Percentiles rank a stretch among this genome's conserved stretches.
phyloP scores from a whole-genome alignment of 2,888 invertebrate species.

The Apeira syringaria region DNA sequence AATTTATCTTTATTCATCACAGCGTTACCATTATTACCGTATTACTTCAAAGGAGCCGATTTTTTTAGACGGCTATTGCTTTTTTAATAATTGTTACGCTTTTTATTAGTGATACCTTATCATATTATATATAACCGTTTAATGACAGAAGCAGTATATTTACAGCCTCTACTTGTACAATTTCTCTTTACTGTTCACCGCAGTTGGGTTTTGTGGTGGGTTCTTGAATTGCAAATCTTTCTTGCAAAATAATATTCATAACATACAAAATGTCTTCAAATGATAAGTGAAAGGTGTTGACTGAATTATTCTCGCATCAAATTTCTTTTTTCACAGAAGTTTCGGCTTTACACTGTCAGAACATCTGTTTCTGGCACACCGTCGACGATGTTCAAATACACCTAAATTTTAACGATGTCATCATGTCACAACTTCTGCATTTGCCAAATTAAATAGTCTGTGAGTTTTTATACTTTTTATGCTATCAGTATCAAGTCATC shows the following conservation, averaged over 20 bases:
- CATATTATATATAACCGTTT: neutral
- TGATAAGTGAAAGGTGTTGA: constrained; percentile 22
- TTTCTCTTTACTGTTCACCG: neutral
- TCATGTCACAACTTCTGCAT: constrained; percentile 30
- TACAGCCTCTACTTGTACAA: neutral
- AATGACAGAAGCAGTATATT: neutral
- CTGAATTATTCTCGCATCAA: constrained; percentile 24
- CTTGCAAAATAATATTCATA: constrained; percentile 6
- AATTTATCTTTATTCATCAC: constrained; percentile 16
- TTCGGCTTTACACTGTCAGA: constrained; percentile 15
- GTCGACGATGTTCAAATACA: constrained; percentile 30
- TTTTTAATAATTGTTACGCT: neutral
- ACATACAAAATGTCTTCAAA: constrained; percentile 10
- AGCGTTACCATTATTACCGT: constrained; percentile 6
- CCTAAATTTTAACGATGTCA: constrained; percentile 29
- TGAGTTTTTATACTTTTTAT: too few species aligned
- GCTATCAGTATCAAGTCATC: too few species aligned
- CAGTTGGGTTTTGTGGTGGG: neutral
- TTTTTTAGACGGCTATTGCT: constrained; percentile 3
- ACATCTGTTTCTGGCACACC: constrained; percentile 27
- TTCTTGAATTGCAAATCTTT: neutral
- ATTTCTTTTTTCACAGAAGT: constrained; percentile 29
- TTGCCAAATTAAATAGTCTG: constrained; percentile 20
- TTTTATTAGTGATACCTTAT: neutral
- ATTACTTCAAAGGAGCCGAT: constrained; percentile 16